Evolutionary conservation across 2,888 invertebrate species (phyloP).

Genomic region (Oxytorus armatus): DNA sequence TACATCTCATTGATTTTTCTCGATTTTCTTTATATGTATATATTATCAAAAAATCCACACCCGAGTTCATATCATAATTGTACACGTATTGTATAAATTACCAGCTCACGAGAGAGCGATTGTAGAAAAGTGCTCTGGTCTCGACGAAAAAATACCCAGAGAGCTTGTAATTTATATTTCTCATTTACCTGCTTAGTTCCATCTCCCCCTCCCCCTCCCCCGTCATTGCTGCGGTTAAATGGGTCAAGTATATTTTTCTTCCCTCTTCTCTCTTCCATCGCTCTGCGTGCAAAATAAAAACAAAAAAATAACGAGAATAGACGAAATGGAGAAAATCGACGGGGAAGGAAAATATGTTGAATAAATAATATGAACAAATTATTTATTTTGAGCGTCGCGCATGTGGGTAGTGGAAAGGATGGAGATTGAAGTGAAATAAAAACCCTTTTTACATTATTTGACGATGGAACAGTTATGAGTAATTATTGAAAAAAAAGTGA

Average conservation of each 20-base stretch:
- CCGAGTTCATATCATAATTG: slow-evolving; percentile 34
- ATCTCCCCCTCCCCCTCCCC: slow-evolving; percentile 10
- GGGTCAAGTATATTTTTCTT: slow-evolving; percentile 52
- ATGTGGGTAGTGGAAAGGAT: no score
- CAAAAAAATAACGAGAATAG: slow-evolving; percentile 17
- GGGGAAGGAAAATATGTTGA: slow-evolving; percentile 15
- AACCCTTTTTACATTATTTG: no score
- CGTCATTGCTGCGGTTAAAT: slow-evolving; percentile 34
- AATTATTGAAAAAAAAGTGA: no score
- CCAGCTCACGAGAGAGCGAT: not conserved
- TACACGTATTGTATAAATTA: slow-evolving; percentile 21
- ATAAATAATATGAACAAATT: not conserved
- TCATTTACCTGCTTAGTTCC: slow-evolving; percentile 37
- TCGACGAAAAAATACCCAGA: slow-evolving; percentile 17
- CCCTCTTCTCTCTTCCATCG: not conserved
- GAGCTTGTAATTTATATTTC: slow-evolving; percentile 50
- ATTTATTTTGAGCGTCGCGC: no score
- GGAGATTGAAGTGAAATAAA: no score
- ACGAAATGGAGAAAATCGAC: not conserved
- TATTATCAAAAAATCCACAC: no score
- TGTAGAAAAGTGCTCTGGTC: not conserved
- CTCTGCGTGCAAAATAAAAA: slow-evolving; percentile 10
- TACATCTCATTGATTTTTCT: not conserved
- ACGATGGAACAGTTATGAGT: no score
- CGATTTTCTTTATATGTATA: not conserved